phyloP scores from a whole-genome alignment of 1,140 invertebrate genomes.

The Drosophila cardini region DNA sequence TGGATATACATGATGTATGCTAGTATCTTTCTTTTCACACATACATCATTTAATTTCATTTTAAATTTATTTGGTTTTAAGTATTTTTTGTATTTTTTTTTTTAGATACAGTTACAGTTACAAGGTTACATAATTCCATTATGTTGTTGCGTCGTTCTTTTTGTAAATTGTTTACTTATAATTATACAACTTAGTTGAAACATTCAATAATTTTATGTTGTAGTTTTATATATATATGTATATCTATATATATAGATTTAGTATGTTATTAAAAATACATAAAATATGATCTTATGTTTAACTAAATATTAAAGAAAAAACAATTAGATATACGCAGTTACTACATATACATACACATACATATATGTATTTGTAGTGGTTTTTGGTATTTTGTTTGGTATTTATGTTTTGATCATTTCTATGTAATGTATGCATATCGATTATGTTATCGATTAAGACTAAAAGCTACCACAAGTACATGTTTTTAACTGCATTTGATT shows the following conservation, averaged over 20 bases:
- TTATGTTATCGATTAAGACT: conserved; percentile 30
- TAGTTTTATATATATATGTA: conserved; percentile 23
- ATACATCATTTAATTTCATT: neutral
- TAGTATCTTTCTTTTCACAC: neutral
- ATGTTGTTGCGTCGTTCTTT: conserved; percentile 50
- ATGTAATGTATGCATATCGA: conserved; percentile 9
- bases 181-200: conserved; percentile 82
- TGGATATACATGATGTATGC: conserved; percentile 1
- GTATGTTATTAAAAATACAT: conserved; percentile 62
- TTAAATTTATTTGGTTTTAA: conserved; percentile 9
- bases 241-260: too few species aligned
- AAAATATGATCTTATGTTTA: conserved; percentile 78
- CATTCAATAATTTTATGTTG: conserved; percentile 76
- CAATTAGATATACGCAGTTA: conserved; percentile 52
- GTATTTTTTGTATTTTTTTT: conserved; percentile 8
- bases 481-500: conserved; percentile 52
- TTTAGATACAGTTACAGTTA: conserved; percentile 15
- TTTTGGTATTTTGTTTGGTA: neutral
- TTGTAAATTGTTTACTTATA: conserved; percentile 66
- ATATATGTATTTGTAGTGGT: conserved; percentile 5
- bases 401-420: conserved; percentile 4
- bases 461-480: conserved; percentile 49
- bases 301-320: conserved; percentile 75
- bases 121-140: conserved; percentile 72
- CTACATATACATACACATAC: conserved; percentile 24